A percentile compares a stretch with the other conserved stretches of the same genome.
These are phyloP conservation scores for Limosa lapponica DNA, from an alignment of 2,797 vertebrate genomes.

Conservation along the genomic window DNA sequence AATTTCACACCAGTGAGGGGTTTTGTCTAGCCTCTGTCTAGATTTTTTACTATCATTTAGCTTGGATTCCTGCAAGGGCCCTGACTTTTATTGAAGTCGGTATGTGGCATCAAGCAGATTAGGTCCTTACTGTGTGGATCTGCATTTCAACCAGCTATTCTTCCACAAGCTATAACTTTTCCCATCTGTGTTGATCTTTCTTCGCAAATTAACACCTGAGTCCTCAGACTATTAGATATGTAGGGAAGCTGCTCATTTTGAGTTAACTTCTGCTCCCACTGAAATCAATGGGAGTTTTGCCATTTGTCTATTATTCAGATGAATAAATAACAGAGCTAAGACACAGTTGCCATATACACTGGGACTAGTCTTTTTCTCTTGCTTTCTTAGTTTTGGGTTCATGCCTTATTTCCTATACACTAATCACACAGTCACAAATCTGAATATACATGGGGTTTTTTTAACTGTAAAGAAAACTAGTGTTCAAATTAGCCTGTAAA, in stretches of 20 bases:
- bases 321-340: conserved; percentile 13
- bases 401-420: not conserved
- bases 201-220: conserved; percentile 59
- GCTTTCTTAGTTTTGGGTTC: not conserved
- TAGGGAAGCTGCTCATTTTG: conserved; percentile 48
- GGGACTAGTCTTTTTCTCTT: not conserved
- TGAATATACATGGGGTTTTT: not conserved
- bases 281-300: conserved; percentile 36
- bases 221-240: conserved; percentile 37
- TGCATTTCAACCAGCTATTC: conserved; percentile 59
- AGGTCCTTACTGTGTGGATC: conserved; percentile 57
- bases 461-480: not conserved
- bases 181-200: conserved; percentile 71
- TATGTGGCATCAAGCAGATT: conserved; percentile 56
- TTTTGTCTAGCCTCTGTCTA: not conserved
- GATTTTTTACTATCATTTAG: conserved; percentile 32
- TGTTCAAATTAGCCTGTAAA: conserved; percentile 3
- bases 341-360: not conserved
- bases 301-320: conserved; percentile 32
- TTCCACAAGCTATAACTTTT: conserved; percentile 53
- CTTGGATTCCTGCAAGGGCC: conserved; percentile 20
- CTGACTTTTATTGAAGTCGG: not conserved
- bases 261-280: conserved; percentile 38
- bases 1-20: conserved; percentile 17
- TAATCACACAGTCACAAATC: not conserved